These are phyloP conservation scores for Anguilla rostrata DNA, from an alignment of 2,113 vertebrate genomes.

Conservation along the genomic window DNA sequence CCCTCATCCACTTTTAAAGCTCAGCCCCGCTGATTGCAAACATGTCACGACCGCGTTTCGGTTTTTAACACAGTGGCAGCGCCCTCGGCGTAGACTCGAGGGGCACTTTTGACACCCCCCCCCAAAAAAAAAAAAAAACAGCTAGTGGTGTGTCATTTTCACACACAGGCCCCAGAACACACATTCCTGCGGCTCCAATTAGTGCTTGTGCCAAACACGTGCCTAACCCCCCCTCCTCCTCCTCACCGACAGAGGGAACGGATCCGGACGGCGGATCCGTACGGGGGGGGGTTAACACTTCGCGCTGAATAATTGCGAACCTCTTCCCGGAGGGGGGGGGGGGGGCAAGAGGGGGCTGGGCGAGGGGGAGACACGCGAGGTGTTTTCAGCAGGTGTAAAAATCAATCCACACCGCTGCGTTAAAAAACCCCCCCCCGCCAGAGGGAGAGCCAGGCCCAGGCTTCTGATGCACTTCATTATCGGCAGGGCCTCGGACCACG, in stretches of 20 bases:
- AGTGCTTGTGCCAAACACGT: constrained; percentile 64
- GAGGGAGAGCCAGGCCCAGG: constrained; percentile 55
- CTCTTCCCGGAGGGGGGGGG: too few relatives aligned
- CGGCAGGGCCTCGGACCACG: constrained; percentile 51
- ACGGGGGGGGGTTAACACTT: constrained; percentile 37
- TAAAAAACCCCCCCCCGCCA: constrained; percentile 20
- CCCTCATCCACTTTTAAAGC: neutral
- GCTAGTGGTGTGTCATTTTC: constrained; percentile 43
- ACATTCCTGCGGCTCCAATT: constrained; percentile 68
- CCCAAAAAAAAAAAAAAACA: neutral
- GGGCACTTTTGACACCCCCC: neutral
- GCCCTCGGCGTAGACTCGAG: neutral
- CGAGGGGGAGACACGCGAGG: neutral
- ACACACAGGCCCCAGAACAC: constrained; percentile 64
- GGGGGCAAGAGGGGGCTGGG: too few relatives aligned
- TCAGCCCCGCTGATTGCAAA: neutral
- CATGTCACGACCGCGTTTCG: neutral
- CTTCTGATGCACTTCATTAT: constrained; percentile 69
- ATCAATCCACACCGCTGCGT: constrained; percentile 59
- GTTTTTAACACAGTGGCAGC: neutral
- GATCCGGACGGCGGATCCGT: constrained; percentile 55
- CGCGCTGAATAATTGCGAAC: too few relatives aligned
- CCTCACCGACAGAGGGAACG: constrained; percentile 50
- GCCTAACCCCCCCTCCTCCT: constrained; percentile 43
- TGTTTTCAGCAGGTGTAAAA: constrained; percentile 64